Evolutionary conservation across 2,888 invertebrate species (phyloP).

Genomic region (Synanthedon vespiformis): DNA sequence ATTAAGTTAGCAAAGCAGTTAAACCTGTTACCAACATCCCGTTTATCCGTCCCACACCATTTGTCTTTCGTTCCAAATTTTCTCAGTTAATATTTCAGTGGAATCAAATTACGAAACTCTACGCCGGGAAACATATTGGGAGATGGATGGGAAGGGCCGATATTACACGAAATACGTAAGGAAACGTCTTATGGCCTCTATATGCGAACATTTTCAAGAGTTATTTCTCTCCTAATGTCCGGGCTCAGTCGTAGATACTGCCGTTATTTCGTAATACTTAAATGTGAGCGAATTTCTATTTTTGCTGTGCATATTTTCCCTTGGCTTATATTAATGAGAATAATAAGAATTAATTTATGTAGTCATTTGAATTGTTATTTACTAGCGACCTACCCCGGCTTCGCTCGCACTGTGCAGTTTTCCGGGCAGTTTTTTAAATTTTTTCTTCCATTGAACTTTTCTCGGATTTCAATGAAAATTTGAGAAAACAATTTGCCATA

Average conservation of each 20-base stretch:
- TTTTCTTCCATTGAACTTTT: too few relatives aligned
- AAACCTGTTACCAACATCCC: slow-evolving; percentile 16
- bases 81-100: slow-evolving; percentile 57
- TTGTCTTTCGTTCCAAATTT: slow-evolving; percentile 39
- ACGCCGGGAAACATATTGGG: slow-evolving; percentile 39
- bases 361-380: too few relatives aligned
- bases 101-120: slow-evolving; percentile 59
- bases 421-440: too few relatives aligned
- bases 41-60: slow-evolving; percentile 16
- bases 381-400: too few relatives aligned
- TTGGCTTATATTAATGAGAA: too few relatives aligned
- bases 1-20: slow-evolving; percentile 12
- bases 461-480: too few relatives aligned
- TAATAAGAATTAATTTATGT: too few relatives aligned
- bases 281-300: slow-evolving; percentile 3
- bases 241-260: slow-evolving; percentile 21
- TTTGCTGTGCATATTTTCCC: neutral
- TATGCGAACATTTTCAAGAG: slow-evolving; percentile 42
- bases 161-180: slow-evolving; percentile 38
- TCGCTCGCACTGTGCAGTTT: too few relatives aligned
- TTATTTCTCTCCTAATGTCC: slow-evolving; percentile 48
- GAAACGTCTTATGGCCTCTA: slow-evolving; percentile 42
- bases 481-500: too few relatives aligned
- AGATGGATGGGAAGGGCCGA: slow-evolving; percentile 37
- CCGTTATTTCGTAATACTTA: slow-evolving; percentile 28